A percentile compares a stretch with the other conserved stretches of the same genome.
phyloP scores from a whole-genome alignment of 2,113 vertebrate genomes.

The Lethenteron camtschaticum region DNA sequence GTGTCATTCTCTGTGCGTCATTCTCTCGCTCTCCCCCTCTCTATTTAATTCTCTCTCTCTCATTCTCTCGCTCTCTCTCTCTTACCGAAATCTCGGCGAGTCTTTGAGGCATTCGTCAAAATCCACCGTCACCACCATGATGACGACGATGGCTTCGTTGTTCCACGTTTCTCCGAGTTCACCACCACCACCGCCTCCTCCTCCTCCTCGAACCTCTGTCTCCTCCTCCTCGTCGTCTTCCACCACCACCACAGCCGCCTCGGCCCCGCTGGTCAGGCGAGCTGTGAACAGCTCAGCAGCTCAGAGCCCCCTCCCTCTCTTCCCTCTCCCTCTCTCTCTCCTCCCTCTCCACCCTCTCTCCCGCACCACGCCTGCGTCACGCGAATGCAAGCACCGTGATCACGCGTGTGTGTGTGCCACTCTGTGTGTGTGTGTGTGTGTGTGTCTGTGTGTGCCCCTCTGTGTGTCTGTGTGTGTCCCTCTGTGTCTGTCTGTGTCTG shows the following conservation, averaged over 20 bases:
- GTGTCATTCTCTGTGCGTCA: neutral
- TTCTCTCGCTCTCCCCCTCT: neutral
- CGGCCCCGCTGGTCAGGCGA: too few species aligned
- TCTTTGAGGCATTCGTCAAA: conserved; percentile 4
- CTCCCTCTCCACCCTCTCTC: neutral
- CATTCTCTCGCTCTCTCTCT: neutral
- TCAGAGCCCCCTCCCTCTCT: neutral
- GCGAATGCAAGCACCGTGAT: neutral
- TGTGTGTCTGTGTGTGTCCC: neutral
- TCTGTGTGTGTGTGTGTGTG: neutral
- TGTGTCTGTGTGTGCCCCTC: neutral
- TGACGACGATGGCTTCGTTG: neutral
- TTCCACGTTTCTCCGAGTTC: too few species aligned
- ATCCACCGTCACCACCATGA: conserved; percentile 2
- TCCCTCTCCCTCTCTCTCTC: neutral
- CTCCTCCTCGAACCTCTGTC: neutral
- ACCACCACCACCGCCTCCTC: neutral
- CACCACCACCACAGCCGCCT: too few species aligned
- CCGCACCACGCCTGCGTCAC: neutral
- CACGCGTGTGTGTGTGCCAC: neutral
- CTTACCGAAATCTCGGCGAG: conserved; percentile 1
- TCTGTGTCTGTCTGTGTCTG: neutral
- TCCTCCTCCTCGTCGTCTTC: neutral
- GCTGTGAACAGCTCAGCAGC: too few species aligned
- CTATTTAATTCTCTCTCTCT: neutral